These are phyloP conservation scores for Phylloscopus trochilus DNA, from an alignment of 2,113 vertebrate genomes.

Conservation along the genomic window DNA sequence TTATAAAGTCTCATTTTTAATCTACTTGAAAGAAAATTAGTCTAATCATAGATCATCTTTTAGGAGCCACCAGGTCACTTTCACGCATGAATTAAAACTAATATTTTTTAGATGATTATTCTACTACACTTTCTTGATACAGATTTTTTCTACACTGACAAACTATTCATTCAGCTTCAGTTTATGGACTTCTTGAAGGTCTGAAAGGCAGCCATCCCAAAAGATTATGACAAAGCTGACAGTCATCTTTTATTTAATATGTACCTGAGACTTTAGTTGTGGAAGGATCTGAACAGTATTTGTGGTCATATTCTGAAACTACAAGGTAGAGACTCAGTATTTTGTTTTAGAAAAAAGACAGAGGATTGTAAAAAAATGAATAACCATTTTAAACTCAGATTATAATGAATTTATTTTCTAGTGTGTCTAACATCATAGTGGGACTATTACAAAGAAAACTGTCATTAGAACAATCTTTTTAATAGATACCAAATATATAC, in stretches of 20 bases:
- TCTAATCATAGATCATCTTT: neutral
- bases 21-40: conserved; percentile 21
- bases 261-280: neutral
- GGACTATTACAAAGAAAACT: neutral
- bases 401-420: neutral
- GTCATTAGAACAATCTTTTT: neutral
- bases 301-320: neutral
- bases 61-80: neutral
- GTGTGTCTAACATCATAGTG: neutral
- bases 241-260: neutral
- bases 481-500: neutral
- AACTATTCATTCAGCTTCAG: neutral
- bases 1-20: conserved; percentile 7
- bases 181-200: neutral
- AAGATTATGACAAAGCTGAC: neutral
- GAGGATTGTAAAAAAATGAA: neutral
- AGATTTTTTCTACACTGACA: neutral
- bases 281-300: neutral
- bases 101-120: neutral
- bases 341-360: neutral
- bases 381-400: neutral
- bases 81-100: conserved; percentile 11
- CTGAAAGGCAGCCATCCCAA: neutral
- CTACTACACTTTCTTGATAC: neutral
- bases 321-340: neutral